Conservation (phyloP, 1,140 invertebrate species). For the Glossosoma conforme region DNA sequence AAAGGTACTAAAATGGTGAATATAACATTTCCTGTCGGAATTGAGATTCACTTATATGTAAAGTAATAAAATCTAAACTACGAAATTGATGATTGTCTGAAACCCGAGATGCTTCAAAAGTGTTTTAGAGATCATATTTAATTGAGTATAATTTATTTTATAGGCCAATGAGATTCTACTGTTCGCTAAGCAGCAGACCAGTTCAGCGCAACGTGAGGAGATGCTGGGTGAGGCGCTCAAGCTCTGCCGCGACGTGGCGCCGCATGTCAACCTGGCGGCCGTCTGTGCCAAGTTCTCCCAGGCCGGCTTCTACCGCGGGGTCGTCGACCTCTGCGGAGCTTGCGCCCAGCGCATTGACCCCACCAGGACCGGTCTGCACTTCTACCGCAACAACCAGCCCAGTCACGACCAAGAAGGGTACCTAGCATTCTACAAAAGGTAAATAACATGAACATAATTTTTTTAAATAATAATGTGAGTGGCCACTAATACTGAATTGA, state of each 20-base stretch:
- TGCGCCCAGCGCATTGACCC: constrained; percentile 85
- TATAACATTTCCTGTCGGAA: no score
- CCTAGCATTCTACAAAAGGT: constrained; percentile 63
- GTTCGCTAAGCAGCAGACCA: constrained; percentile 65
- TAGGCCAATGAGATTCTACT: constrained; percentile 85
- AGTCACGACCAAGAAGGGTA: constrained; percentile 68
- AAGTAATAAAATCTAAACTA: no score
- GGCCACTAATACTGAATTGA: no score
- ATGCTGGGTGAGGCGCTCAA: constrained; percentile 74
- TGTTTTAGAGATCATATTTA: no score
- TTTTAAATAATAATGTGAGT: no score
- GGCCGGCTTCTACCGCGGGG: constrained; percentile 77
- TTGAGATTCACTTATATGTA: no score
- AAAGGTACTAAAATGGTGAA: no score
- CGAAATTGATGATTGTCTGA: no score
- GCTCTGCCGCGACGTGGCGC: constrained; percentile 80
- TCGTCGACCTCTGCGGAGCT: constrained; percentile 81
- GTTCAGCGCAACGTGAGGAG: constrained; percentile 65
- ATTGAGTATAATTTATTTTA: constrained; percentile 32
- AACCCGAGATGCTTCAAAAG: no score
- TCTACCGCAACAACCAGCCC: constrained; percentile 81
- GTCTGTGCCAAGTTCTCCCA: constrained; percentile 73
- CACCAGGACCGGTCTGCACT: constrained; percentile 81
- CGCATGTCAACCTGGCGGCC: constrained; percentile 69
- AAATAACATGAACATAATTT: constrained; percentile 13